Evolutionary conservation across 1,140 invertebrate species (phyloP).

Genomic region (Saxidomus purpurata): DNA sequence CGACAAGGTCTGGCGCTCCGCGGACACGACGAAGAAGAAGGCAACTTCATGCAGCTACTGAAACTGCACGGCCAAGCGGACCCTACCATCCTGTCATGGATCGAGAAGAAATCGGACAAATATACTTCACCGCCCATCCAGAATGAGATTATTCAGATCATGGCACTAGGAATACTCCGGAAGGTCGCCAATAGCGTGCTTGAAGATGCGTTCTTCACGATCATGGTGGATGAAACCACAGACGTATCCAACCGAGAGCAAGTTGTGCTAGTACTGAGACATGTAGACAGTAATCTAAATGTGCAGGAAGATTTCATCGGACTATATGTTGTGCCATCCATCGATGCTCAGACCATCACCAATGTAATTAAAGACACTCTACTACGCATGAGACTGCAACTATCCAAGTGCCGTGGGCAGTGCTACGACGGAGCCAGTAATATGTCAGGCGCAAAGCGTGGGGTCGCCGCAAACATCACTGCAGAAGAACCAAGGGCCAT

Average conservation of each 20-base stretch:
- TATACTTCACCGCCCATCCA: not conserved
- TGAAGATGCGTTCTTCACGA: slow-evolving; percentile 23
- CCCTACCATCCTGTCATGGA: too few species aligned
- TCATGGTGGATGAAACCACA: slow-evolving; percentile 61
- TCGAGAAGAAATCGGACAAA: too few species aligned
- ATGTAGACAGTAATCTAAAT: slow-evolving; percentile 22
- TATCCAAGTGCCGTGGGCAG: not conserved
- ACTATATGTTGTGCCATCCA: slow-evolving; percentile 43
- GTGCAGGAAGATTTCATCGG: slow-evolving; percentile 37
- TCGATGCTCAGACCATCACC: not conserved
- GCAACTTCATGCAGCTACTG: slow-evolving; percentile 11
- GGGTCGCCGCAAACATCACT: not conserved
- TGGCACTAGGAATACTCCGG: slow-evolving; percentile 32
- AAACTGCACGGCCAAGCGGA: too few species aligned
- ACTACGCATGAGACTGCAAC: not conserved
- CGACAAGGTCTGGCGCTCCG: not conserved
- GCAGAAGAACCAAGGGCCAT: not conserved
- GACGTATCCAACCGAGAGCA: slow-evolving; percentile 58
- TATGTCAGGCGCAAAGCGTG: not conserved
- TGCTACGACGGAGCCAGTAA: slow-evolving; percentile 1
- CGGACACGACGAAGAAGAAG: not conserved
- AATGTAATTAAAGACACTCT: slow-evolving; percentile 20
- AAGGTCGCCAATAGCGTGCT: not conserved
- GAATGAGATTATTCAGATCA: not conserved
- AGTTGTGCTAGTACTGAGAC: slow-evolving; percentile 53